Evolutionary conservation across 2,113 vertebrate species (phyloP), one percentile per base, ranked within the genome.

Genomic region (Callipepla squamata): DNA sequence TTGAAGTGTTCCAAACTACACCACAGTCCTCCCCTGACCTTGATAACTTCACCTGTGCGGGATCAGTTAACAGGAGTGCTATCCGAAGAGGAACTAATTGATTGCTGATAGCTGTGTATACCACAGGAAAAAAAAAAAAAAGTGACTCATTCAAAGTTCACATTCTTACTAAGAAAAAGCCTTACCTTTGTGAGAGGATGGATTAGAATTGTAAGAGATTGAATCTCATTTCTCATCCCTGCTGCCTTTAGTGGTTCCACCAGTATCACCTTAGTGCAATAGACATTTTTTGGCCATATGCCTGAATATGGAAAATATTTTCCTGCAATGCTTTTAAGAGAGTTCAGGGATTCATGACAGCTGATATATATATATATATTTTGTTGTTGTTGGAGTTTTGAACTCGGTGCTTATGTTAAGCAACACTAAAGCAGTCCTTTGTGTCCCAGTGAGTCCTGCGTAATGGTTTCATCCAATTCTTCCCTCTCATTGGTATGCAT

Each of bases 391-490:
- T 74, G 78, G 18, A 77, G n/a, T 2, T 3, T 28, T 63, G 55
- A 79, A 36, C 22, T 61, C 72, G 22, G 34, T 28, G 72, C n/a
- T 58, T 47, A 1, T 28, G 53, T 51, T 20, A 40, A 76, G 28
- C n/a, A 69, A 40, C 4, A 8, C 38, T 87, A 57, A 72, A 38
- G 26, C 17, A 69, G 12, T 32, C 15, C 61, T 44, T 61, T 7
- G 2, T 50, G 32, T 66, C 62, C 73, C 16, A 9, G 7, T 0
- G 1, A 40, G 8, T 30, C 1, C 0, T 9, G 5, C 22, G 38
- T 51, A 40, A 65, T 40, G 22, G 26, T 51, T 83, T n/a, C 42
- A 36, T 30, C 25, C 20, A 23, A 32, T 74, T 65, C 20, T 80
- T 47, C 40, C 36, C 58, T 74, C 83, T 83, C 12, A 1, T 2